Evolutionary conservation across 2,797 vertebrate genomes (phyloP), one percentile per base, ranked within the genome.

Genomic region (Brachymystax lenok): DNA sequence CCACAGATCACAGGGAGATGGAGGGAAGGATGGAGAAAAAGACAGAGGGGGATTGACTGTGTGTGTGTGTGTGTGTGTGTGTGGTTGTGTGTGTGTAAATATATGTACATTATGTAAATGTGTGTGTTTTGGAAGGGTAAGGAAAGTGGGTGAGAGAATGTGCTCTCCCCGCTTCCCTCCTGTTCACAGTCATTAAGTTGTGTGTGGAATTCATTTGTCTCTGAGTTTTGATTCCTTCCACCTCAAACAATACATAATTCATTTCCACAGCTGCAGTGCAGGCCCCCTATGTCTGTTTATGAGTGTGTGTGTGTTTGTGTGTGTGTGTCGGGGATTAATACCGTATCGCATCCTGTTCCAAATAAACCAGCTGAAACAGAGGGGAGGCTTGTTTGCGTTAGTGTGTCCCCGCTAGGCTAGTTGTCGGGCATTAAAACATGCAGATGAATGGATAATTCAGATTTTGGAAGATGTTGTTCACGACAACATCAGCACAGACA

Each of bases 171-270:
- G 21, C 4, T 68, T 68, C 28, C 30, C 28, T 19, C 14, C 28
- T 67, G 64, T 67, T 67, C 5, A n/a, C 5, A 67, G 64, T 67
- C 24, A 24, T 63, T 21, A 63, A 24, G 8, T 63, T 63, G 59
- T 63, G 21, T 24, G n/a, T 10, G 8, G 59, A 24, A 33, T 68
- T 68, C 16, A 33, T 68, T 68, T 59, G 56, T 68, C 16, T 19
- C 33, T n/a, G 28, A 68, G 66, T 33, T 68, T 68, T 68, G 66
- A 68, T 68, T 68, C 66, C 66, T 68, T 68, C 66, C 17, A 30
- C 28, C 16, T 27, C 66, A 46, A 16, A 35, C 35, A 68, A 68
- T 68, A 33, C 28, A 68, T 35, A 68, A 68, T 35, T 35, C 16
- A 68, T 68, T 30, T 30, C 28, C 66, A 33, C 66, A 68, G 66